Percentiles rank a stretch among this genome's conserved stretches.
These are phyloP conservation scores for Platalea minor DNA, from an alignment of 2,797 vertebrate genomes.

Conservation along the genomic window DNA sequence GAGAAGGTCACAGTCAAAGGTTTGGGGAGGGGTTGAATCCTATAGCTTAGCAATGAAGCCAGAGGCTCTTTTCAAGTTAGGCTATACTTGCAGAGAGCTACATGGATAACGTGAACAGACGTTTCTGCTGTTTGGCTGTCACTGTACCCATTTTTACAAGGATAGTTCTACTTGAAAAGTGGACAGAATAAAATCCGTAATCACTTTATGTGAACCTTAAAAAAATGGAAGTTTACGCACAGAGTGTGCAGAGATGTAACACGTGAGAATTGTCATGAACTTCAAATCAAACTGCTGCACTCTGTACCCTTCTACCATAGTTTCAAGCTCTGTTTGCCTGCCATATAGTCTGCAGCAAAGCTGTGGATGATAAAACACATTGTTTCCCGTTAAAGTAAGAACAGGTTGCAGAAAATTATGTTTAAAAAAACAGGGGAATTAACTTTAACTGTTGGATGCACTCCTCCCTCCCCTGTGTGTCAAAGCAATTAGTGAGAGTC, in stretches of 20 bases:
- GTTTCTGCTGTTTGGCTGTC: background rate
- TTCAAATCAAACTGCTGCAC: background rate
- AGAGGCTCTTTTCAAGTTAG: conserved; percentile 23
- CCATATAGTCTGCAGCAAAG: background rate
- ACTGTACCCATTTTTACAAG: background rate
- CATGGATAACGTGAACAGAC: background rate
- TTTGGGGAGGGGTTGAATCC: background rate
- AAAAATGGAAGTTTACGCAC: background rate
- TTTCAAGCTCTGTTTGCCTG: background rate
- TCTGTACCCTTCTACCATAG: background rate
- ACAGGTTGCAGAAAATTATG: background rate
- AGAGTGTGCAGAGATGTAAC: background rate
- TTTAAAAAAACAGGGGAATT: conserved; percentile 12
- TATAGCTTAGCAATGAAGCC: background rate
- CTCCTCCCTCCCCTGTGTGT: background rate
- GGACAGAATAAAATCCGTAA: background rate
- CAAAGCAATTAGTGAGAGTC: conserved; percentile 41
- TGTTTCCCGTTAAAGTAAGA: background rate
- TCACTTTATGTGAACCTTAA: background rate
- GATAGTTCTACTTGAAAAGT: background rate
- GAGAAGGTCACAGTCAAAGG: conserved; percentile 31
- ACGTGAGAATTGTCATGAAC: background rate
- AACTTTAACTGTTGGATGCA: background rate
- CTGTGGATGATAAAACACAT: background rate
- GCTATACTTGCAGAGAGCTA: background rate